phyloP scores from a whole-genome alignment of 2,113 vertebrate species.

The Promerops cafer region DNA sequence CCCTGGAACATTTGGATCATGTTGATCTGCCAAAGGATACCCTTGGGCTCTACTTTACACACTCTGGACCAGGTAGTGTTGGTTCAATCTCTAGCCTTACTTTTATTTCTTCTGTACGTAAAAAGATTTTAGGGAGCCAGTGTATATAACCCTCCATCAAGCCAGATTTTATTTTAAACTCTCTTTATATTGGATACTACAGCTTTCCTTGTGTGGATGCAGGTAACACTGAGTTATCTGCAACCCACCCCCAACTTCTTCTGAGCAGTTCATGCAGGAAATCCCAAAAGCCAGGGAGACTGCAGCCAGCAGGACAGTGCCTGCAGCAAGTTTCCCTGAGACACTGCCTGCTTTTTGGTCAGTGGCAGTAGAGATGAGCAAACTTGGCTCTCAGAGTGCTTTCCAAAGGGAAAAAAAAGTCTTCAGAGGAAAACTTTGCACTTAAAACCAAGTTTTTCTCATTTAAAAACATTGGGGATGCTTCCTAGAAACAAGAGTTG shows the following conservation, averaged over 20 bases:
- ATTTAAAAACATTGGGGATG: background rate
- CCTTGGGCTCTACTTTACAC: background rate
- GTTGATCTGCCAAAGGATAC: slow-evolving; percentile 60
- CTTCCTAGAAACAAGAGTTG: background rate
- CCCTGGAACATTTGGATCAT: slow-evolving; percentile 59
- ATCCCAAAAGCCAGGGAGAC: background rate
- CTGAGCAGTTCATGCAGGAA: background rate
- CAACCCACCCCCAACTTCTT: background rate
- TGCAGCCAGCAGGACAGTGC: background rate
- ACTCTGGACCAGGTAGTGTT: slow-evolving; percentile 18
- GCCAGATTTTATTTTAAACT: background rate
- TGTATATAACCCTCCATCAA: background rate
- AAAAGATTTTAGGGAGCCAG: background rate
- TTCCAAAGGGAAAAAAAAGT: background rate
- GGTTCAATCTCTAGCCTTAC: background rate
- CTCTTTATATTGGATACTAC: background rate
- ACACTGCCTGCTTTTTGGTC: background rate
- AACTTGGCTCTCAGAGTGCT: background rate
- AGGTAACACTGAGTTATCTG: background rate
- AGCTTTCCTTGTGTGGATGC: background rate
- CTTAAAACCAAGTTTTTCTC: background rate
- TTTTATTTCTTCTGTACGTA: background rate
- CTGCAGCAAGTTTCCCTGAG: background rate
- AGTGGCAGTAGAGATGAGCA: background rate
- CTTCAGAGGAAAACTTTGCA: background rate